Evolutionary conservation across 2,113 vertebrate genomes (phyloP), one percentile per base, ranked within the genome.

Genomic region (Tauraco erythrolophus): DNA sequence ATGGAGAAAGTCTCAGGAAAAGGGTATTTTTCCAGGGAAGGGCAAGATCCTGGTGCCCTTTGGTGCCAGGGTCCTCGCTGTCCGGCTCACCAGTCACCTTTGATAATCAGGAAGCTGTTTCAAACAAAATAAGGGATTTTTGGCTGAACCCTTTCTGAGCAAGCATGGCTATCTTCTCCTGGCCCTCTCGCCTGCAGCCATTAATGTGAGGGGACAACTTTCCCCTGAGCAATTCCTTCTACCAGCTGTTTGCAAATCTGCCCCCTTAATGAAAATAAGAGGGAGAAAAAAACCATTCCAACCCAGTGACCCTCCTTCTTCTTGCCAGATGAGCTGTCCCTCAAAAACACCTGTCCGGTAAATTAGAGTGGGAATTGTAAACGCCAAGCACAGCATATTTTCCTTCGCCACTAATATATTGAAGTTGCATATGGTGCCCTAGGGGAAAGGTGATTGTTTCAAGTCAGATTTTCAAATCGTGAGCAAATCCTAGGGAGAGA

Each of bases 391-490:
- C 94, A 92, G 95, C 92, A 91, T 91, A 94, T 96, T 97, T 97
- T 97, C 96, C 97, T 97, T 94, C 86, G 83, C 96, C 96, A 95
- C 95, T 96, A 95, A 95, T 94, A 94, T 84, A 88, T 96, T 86
- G 95, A 17, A 95, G 94, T 95, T 95, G 95, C 88, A 58, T 93
- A 92, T 89, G 85, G 92, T 75, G 83, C 97, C 76, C 92, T 92
- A 39, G 94, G 94, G 97, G 69, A 91, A 95, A 97, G 88, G 60
- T 2, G 12, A 92, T 91, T 96, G 94, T 97, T 96, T 97, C 91
- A 95, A 97, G 95, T 94, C 94, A 94, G 95, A 95, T 97, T 97
- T 96, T 94, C 97, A 97, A 96, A 62, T 96, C 14, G n/a, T 88
- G 92, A 97, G 88, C 95, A 92, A 97, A 96, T 95, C 94, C 93